Evolutionary conservation across 2,113 vertebrate species (phyloP).

Genomic region (Mola mola): DNA sequence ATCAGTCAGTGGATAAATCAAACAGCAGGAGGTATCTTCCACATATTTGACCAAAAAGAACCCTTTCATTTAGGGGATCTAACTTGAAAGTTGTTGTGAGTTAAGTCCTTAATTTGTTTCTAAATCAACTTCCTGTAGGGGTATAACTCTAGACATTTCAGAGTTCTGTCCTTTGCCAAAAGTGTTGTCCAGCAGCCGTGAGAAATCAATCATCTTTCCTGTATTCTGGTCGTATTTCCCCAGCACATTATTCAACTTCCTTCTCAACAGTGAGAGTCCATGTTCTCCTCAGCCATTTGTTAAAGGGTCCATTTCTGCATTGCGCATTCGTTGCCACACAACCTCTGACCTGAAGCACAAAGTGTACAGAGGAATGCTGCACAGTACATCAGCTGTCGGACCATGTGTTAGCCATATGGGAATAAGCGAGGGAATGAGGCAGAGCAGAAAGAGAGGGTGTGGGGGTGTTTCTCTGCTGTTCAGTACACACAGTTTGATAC

Average conservation of each 20-base stretch:
- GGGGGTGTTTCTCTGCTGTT: constrained; percentile 5
- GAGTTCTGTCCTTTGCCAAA: constrained; percentile 29
- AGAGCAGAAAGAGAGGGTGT: neutral
- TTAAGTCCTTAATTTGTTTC: constrained; percentile 3
- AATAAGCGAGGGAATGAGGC: constrained; percentile 19
- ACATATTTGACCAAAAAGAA: neutral
- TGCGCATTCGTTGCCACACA: constrained; percentile 19
- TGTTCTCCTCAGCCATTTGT: constrained; percentile 15
- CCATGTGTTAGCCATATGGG: constrained; percentile 36
- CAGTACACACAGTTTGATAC: constrained; percentile 18
- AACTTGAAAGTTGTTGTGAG: constrained; percentile 1
- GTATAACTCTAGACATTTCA: constrained; percentile 11
- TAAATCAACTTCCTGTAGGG: neutral
- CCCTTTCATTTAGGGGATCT: constrained; percentile 22
- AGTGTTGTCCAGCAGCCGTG: constrained; percentile 11
- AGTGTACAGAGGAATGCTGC: constrained; percentile 26
- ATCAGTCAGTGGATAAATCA: neutral
- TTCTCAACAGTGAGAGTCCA: constrained; percentile 30
- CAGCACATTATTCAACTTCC: constrained; percentile 16
- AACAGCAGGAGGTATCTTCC: neutral
- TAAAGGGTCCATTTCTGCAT: constrained; percentile 14
- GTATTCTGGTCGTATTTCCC: constrained; percentile 12
- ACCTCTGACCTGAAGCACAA: constrained; percentile 13
- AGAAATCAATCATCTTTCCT: constrained; percentile 28
- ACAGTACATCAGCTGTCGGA: constrained; percentile 43